These are phyloP conservation scores for Rana temporaria DNA, from an alignment of 2,113 vertebrate genomes.

Conservation along the genomic window DNA sequence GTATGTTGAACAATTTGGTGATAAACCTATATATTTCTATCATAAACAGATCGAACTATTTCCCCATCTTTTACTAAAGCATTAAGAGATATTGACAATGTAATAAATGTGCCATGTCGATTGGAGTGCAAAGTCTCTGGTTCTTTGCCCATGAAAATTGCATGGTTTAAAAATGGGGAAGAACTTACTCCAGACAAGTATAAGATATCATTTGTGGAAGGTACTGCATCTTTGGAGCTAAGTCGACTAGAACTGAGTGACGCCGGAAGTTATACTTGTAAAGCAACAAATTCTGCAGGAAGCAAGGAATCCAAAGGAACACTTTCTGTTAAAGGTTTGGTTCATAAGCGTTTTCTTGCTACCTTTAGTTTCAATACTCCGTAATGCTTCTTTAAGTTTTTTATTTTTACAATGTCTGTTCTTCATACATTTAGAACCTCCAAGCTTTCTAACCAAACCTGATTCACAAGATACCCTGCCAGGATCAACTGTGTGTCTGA, in stretches of 20 bases:
- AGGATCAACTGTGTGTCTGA: conserved; percentile 84
- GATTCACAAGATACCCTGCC: conserved; percentile 86
- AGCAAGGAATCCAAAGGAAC: conserved; percentile 91
- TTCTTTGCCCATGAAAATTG: conserved; percentile 89
- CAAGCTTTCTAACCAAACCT: conserved; percentile 84
- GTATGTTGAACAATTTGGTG: conserved; percentile 3
- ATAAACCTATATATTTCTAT: conserved; percentile 65
- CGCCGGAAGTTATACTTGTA: conserved; percentile 90
- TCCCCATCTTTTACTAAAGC: conserved; percentile 92
- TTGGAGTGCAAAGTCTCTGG: conserved; percentile 94
- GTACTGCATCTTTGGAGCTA: conserved; percentile 84
- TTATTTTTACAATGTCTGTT: conserved; percentile 63
- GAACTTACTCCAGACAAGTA: conserved; percentile 83
- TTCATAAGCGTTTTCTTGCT: conserved; percentile 52
- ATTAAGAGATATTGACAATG: conserved; percentile 87
- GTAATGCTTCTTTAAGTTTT: conserved; percentile 38
- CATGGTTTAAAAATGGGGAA: conserved; percentile 92
- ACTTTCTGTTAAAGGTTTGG: conserved; percentile 92
- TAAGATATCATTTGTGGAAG: conserved; percentile 84
- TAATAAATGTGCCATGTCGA: conserved; percentile 74
- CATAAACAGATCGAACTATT: conserved; percentile 89
- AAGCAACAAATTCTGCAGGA: conserved; percentile 91
- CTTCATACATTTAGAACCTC: conserved; percentile 85
- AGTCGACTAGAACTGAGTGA: conserved; percentile 81
- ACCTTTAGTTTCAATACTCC: neutral